phyloP scores from a whole-genome alignment of 2,888 invertebrate species.

The Rhagonycha lutea region DNA sequence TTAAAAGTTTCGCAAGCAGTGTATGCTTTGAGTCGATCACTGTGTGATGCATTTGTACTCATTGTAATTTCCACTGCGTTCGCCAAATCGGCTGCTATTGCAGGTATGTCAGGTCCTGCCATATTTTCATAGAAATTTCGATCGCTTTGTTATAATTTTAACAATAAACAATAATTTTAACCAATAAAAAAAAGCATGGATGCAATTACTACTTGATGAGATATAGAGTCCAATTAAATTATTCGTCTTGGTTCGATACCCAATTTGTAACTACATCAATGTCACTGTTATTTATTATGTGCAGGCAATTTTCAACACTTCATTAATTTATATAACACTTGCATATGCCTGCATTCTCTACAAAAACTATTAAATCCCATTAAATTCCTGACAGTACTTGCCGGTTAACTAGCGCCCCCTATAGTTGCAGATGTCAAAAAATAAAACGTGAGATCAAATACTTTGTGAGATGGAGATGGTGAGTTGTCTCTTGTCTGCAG shows the following conservation, averaged over 20 bases:
- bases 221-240: not conserved
- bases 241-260: not conserved
- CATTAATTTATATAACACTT: not conserved
- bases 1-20: conserved; percentile 85
- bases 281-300: not conserved
- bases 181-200: conserved; percentile 27
- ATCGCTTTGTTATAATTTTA: not conserved
- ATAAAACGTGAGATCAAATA: too few relatives aligned
- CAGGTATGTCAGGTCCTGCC: conserved; percentile 66
- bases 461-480: not conserved
- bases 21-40: conserved; percentile 79
- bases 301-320: not conserved
- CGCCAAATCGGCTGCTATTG: conserved; percentile 77
- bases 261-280: not conserved
- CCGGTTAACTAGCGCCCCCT: not conserved
- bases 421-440: not conserved
- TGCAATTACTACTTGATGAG: not conserved
- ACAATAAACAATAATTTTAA: conserved; percentile 8
- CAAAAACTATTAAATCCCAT: not conserved
- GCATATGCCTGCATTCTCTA: not conserved
- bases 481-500: not conserved
- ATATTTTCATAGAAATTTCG: conserved; percentile 38
- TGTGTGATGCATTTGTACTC: conserved; percentile 76
- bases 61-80: conserved; percentile 82
- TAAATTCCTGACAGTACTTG: not conserved